Conservation (phyloP, 2,888 invertebrate species). For the Ornithoptera priamus region DNA sequence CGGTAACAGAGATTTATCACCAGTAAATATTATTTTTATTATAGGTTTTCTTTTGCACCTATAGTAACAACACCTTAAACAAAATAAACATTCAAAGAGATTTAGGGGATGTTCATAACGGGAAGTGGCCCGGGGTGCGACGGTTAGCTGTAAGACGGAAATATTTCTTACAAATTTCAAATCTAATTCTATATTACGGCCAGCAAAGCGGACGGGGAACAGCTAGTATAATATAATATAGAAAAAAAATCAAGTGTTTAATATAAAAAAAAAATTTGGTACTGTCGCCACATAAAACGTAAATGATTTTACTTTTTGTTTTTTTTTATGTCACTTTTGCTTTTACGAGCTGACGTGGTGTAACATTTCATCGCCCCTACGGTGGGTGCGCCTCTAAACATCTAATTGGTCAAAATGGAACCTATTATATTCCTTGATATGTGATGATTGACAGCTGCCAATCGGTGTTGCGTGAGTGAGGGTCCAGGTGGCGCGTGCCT, state of each 20-base stretch:
- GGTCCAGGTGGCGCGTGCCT: slow-evolving; percentile 65
- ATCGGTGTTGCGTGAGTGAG: slow-evolving; percentile 59
- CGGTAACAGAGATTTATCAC: no score
- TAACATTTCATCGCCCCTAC: slow-evolving; percentile 47
- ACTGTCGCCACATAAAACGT: neutral
- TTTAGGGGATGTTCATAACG: no score
- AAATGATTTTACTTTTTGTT: neutral
- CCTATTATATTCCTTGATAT: slow-evolving; percentile 64
- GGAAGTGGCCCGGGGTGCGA: no score
- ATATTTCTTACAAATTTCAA: no score
- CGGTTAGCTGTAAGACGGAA: no score
- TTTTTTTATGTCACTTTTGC: slow-evolving; percentile 19
- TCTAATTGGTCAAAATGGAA: slow-evolving; percentile 68
- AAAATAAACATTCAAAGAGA: no score
- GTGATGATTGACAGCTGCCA: slow-evolving; percentile 75
- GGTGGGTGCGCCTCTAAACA: slow-evolving; percentile 50
- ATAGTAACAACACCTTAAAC: no score
- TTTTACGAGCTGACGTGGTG: slow-evolving; percentile 45
- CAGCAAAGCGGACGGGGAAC: no score
- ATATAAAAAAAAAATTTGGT: neutral
- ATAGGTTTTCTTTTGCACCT: no score
- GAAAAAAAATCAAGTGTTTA: neutral
- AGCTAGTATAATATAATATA: no score
- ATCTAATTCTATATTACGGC: no score
- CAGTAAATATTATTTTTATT: no score